A percentile compares a stretch with the other conserved stretches of the same genome.
These are phyloP conservation scores for Cyanoramphus novaezelandiae DNA, from an alignment of 2,113 vertebrate genomes.

Conservation along the genomic window DNA sequence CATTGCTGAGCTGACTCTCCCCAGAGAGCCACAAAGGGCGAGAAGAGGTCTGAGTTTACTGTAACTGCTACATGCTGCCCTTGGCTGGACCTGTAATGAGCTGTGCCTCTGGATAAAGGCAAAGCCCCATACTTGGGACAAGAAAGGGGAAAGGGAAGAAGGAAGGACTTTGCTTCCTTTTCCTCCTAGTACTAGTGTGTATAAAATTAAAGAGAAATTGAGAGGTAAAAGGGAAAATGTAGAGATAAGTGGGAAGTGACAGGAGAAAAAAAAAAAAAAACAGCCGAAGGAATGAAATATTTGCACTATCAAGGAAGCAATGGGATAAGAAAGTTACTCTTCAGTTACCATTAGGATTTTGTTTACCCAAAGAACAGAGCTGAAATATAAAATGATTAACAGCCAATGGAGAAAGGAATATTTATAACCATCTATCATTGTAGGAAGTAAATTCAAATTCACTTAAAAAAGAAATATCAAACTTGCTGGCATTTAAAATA, in stretches of 20 bases:
- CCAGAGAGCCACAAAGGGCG: not conserved
- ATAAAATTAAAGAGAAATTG: not conserved
- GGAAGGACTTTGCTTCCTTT: rapidly evolving
- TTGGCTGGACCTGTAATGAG: rapidly evolving
- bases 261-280: not conserved
- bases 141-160: not conserved
- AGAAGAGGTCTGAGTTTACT: not conserved
- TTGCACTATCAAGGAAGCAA: not conserved
- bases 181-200: not conserved
- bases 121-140: not conserved
- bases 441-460: not conserved
- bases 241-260: not conserved
- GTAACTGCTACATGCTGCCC: not conserved
- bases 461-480: slow-evolving; percentile 31
- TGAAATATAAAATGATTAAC: slow-evolving; percentile 12
- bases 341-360: not conserved
- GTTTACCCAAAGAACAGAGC: not conserved
- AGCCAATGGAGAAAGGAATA: not conserved
- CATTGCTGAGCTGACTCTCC: not conserved
- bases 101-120: not conserved
- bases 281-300: not conserved
- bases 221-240: not conserved
- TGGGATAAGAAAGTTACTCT: not conserved
- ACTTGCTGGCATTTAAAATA: slow-evolving; percentile 29
- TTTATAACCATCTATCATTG: not conserved